Percentiles rank a stretch among this genome's conserved stretches.
Conservation (phyloP, 2,113 vertebrate species). For the Petromus typicus region DNA sequence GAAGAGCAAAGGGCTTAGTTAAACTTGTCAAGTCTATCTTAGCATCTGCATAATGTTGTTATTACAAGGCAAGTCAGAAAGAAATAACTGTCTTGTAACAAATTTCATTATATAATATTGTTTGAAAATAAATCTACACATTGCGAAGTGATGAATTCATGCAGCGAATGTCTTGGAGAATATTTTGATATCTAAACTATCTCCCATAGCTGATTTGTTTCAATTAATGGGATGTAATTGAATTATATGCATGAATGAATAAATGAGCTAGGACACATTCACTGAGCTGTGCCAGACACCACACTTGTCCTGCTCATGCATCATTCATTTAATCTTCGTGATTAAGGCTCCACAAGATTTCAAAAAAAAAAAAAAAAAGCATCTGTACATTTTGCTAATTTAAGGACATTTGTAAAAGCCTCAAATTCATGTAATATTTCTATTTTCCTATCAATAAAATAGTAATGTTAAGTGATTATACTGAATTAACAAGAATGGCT, state of each 20-base stretch:
- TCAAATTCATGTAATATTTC: not conserved
- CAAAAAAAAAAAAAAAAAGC: not conserved
- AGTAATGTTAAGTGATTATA: not conserved
- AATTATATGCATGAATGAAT: slow-evolving; percentile 50
- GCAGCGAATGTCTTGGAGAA: not conserved
- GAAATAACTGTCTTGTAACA: not conserved
- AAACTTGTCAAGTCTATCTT: not conserved
- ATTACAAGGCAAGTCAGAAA: slow-evolving; percentile 39
- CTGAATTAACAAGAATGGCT: not conserved
- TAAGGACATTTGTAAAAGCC: not conserved
- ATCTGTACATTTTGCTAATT: not conserved
- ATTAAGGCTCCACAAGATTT: not conserved
- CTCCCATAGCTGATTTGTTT: slow-evolving; percentile 38
- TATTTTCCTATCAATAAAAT: not conserved
- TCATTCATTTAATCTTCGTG: slow-evolving; percentile 14
- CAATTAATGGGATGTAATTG: slow-evolving; percentile 61
- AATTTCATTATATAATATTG: not conserved
- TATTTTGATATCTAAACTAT: slow-evolving; percentile 49
- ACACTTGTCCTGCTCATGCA: not conserved
- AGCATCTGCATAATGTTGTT: not conserved
- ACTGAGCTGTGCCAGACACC: not conserved
- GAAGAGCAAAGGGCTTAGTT: not conserved
- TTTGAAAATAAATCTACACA: slow-evolving; percentile 46
- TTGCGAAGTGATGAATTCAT: not conserved
- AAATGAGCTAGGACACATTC: slow-evolving; percentile 29